Percentiles rank a stretch among this genome's conserved stretches.
Evolutionary conservation across 1,140 invertebrate species (phyloP).

Genomic region (Eurosta solidaginis): DNA sequence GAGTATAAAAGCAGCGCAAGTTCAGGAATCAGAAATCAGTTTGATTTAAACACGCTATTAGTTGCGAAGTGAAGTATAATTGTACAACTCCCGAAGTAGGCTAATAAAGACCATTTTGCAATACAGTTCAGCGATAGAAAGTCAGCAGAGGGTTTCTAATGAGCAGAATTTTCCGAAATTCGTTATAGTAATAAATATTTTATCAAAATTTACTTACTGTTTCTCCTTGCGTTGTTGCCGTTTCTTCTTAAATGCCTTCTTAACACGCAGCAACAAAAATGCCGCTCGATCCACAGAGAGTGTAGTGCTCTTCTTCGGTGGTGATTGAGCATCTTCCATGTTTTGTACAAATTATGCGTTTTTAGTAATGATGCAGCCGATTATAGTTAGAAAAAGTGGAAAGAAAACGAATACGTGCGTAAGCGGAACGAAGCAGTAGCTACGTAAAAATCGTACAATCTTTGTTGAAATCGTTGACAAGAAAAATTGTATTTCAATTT

Average conservation of each 20-base stretch:
- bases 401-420: neutral
- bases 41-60: too few relatives aligned
- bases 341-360: neutral
- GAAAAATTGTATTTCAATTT: neutral
- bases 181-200: neutral
- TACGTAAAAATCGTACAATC: neutral
- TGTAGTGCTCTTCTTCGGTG: slow-evolving; percentile 55
- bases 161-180: too few relatives aligned
- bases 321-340: slow-evolving; percentile 34
- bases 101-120: too few relatives aligned
- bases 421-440: neutral
- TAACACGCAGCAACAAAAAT: slow-evolving; percentile 83
- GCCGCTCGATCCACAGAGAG: slow-evolving; percentile 85
- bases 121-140: too few relatives aligned
- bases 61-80: too few relatives aligned
- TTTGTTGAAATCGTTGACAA: neutral
- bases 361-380: neutral
- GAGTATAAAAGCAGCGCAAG: too few relatives aligned
- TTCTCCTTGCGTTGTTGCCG: slow-evolving; percentile 82
- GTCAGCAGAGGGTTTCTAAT: too few relatives aligned
- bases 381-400: neutral
- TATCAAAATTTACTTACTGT: slow-evolving; percentile 62
- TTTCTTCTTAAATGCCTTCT: slow-evolving; percentile 88
- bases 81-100: too few relatives aligned
- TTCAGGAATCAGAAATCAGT: too few relatives aligned